Percentiles rank a stretch among this genome's conserved stretches.
These are phyloP conservation scores for Caradrina kadenii DNA, from an alignment of 2,888 invertebrate genomes.

Conservation along the genomic window DNA sequence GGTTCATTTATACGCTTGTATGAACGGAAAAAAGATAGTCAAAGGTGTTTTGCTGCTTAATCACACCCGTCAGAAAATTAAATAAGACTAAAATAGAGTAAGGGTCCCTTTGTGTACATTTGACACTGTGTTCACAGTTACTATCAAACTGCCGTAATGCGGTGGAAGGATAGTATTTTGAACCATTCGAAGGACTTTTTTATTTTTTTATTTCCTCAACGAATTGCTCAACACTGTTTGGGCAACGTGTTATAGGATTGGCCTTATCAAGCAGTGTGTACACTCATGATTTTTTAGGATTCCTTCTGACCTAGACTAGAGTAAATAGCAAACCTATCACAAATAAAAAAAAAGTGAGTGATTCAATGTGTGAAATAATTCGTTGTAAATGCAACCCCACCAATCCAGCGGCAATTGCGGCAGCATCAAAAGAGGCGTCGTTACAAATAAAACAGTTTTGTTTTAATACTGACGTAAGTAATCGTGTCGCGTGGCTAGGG, in stretches of 20 bases:
- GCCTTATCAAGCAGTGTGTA: neutral
- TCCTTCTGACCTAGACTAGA: no score
- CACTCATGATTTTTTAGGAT: neutral
- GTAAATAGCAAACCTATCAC: no score
- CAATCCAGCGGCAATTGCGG: slow-evolving; percentile 40
- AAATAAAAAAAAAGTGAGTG: no score
- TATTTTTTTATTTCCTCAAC: neutral
- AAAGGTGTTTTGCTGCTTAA: no score
- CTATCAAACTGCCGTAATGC: no score
- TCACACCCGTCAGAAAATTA: no score
- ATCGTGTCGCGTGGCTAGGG: slow-evolving; percentile 39
- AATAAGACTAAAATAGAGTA: no score
- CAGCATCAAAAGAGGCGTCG: slow-evolving; percentile 57
- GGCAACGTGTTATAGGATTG: neutral
- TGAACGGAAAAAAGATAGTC: no score
- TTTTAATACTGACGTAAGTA: slow-evolving; percentile 59
- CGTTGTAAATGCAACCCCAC: slow-evolving; percentile 31
- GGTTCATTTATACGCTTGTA: no score
- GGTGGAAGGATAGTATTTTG: no score
- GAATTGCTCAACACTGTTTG: neutral
- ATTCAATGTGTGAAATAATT: neutral
- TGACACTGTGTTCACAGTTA: no score
- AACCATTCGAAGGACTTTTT: no score
- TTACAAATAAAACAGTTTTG: slow-evolving; percentile 57
- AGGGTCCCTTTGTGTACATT: neutral